Evolutionary conservation across 2,113 vertebrate species (phyloP), one percentile per base, ranked within the genome.

Genomic region (Echinops telfairi): DNA sequence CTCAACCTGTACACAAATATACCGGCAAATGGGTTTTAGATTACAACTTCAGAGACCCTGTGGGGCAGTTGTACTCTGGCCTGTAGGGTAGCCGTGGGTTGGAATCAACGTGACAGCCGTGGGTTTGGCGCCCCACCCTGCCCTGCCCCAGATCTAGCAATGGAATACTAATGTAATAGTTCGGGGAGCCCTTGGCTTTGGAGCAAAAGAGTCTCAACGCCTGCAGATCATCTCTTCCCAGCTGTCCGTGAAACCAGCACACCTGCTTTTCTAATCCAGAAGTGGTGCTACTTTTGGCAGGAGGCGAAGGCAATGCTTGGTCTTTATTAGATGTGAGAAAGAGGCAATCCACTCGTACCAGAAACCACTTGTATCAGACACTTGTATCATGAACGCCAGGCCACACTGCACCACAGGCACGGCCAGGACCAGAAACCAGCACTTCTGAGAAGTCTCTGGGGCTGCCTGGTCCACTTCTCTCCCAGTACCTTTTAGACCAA

Each of bases 341-440:
- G 68, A 81, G 62, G 38, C 33, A 76, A 78, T 12, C 57, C 82
- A 40, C 27, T 70, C 31, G 40, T 14, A 43, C 8, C 66, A 80
- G 81, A 91, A 31, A 92, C 14, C 36, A 27, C 16, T n/a, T n/a
- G n/a, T n/a, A n/a, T n/a, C n/a, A n/a, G 86, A 90, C 1, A n/a
- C 66, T 60, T 60, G 16, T 3, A 27, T 38, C 2, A 47, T 6
- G 3, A 84, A 47, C 0, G 2, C 62, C 0, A 20, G 17, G 33
- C 8, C 0, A 7, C 6, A 2, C 20, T 14, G 38, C 5, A 25
- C 0, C 0, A 53, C 20, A 11, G 20, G 12, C 23, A 9, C 2
- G 3, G 9, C 40, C 19, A 19, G 0, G 19, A 43, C 78, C 8
- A 19, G 27, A 5, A 17, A 27, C 33, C 29, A n/a, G 0, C 22